Evolutionary conservation across 1,140 invertebrate species (phyloP).

Genomic region (Tyrophagus putrescentiae): DNA sequence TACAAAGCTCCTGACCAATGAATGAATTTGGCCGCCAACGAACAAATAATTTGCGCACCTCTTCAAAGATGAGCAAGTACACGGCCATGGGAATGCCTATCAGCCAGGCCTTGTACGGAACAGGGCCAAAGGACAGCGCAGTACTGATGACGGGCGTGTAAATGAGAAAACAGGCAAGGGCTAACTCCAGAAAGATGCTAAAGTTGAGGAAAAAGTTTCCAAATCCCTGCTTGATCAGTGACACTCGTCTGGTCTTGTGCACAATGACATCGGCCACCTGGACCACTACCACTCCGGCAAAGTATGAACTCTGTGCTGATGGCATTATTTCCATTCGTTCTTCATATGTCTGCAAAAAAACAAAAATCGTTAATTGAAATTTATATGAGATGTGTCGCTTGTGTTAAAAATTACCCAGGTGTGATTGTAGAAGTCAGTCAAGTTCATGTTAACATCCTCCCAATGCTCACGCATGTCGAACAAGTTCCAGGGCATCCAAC

Average conservation of each 20-base stretch:
- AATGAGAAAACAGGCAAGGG: background rate
- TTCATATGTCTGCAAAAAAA: conserved; percentile 21
- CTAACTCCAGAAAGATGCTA: background rate
- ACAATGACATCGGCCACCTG: conserved; percentile 54
- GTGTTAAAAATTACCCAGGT: background rate
- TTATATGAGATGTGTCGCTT: conserved; percentile 30
- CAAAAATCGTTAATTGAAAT: conserved; percentile 30
- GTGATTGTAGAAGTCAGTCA: too few relatives aligned
- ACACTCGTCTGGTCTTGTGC: conserved; percentile 47
- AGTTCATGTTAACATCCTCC: conserved; percentile 51
- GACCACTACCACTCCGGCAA: conserved; percentile 48
- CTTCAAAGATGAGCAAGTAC: conserved; percentile 9
- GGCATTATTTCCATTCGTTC: background rate
- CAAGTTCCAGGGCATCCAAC: conserved; percentile 68
- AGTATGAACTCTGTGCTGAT: background rate
- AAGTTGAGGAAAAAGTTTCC: conserved; percentile 23
- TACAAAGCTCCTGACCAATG: conserved; percentile 96
- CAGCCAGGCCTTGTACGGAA: background rate
- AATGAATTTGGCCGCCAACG: conserved; percentile 53
- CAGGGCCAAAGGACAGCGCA: background rate
- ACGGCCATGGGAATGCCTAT: conserved; percentile 10
- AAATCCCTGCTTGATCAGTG: conserved; percentile 49
- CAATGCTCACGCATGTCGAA: conserved; percentile 91
- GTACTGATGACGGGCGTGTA: background rate
- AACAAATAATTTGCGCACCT: conserved; percentile 9